phyloP scores from a whole-genome alignment of 1,140 invertebrate species.

The Drosophila sp. region DNA sequence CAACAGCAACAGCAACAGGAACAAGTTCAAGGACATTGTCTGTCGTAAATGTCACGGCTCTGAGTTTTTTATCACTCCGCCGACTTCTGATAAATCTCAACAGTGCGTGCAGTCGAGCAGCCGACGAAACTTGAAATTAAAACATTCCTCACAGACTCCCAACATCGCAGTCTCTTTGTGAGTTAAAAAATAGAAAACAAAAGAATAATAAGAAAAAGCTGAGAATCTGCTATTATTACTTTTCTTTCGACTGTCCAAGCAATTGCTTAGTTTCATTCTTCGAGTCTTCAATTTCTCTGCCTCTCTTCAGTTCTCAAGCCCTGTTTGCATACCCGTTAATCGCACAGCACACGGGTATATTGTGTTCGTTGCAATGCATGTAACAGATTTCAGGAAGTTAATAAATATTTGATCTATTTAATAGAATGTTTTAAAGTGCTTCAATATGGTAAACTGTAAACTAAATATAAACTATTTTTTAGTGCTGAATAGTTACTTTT shows the following conservation, averaged over 20 bases:
- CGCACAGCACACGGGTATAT: too few species aligned
- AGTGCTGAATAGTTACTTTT: too few species aligned
- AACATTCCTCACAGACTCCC: slow-evolving; percentile 65
- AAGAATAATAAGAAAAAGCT: neutral
- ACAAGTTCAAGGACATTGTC: slow-evolving; percentile 64
- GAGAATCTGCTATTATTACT: slow-evolving; percentile 4
- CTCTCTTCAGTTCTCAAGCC: neutral
- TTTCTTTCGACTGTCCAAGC: slow-evolving; percentile 2
- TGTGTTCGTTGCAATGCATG: too few species aligned
- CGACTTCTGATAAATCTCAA: slow-evolving; percentile 40
- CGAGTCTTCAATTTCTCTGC: neutral
- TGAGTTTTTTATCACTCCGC: slow-evolving; percentile 41
- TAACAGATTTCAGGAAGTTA: too few species aligned
- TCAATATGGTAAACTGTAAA: too few species aligned
- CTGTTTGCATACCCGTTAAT: neutral
- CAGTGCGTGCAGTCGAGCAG: slow-evolving; percentile 26
- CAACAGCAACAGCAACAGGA: slow-evolving; percentile 28
- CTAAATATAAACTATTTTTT: too few species aligned
- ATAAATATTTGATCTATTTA: too few species aligned
- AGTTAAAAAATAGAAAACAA: slow-evolving; percentile 4
- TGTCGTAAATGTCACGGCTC: slow-evolving; percentile 40
- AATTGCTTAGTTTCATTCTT: slow-evolving; percentile 12
- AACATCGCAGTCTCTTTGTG: slow-evolving; percentile 15
- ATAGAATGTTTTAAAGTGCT: too few species aligned
- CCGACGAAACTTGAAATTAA: slow-evolving; percentile 66